These are phyloP conservation scores for Styela plicata DNA, from an alignment of 23 tunicate species.

Conservation along the genomic window DNA sequence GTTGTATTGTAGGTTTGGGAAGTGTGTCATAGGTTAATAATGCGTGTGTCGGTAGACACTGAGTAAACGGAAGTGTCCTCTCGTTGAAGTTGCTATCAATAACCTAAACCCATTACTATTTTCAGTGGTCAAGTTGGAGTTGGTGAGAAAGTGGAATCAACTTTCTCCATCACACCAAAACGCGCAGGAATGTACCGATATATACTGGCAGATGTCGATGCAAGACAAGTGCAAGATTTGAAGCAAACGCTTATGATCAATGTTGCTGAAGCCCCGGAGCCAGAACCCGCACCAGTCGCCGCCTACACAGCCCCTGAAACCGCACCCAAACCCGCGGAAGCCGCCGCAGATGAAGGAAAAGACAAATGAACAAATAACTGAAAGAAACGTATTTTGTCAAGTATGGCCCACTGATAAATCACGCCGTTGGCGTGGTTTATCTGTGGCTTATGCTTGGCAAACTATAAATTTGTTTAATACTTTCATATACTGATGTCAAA, in stretches of 20 bases:
- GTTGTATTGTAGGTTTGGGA: too few species aligned
- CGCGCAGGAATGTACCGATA: slow-evolving; percentile 46
- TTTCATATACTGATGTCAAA: not conserved
- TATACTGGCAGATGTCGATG: slow-evolving; percentile 90
- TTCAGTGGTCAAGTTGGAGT: slow-evolving; percentile 55
- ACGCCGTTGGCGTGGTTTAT: too few species aligned
- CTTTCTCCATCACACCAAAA: slow-evolving; percentile 45
- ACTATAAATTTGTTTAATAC: not conserved
- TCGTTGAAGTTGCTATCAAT: too few species aligned
- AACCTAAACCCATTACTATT: too few species aligned
- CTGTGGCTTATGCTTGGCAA: too few species aligned
- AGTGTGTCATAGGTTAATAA: too few species aligned
- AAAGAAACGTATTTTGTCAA: too few species aligned
- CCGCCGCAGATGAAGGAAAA: not conserved
- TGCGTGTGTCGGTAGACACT: too few species aligned
- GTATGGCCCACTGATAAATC: too few species aligned
- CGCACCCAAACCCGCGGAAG: not conserved
- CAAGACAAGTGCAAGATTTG: slow-evolving; percentile 88
- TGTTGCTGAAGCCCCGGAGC: slow-evolving; percentile 16
- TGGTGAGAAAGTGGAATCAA: slow-evolving; percentile 35
- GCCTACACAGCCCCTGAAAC: not conserved
- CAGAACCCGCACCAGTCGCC: slow-evolving; percentile 1
- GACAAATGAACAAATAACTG: not conserved
- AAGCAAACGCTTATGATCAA: slow-evolving; percentile 25
- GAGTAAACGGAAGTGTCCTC: too few species aligned